Evolutionary conservation across 2,797 vertebrate species (phyloP).

Genomic region (Hippocampus kuda): DNA sequence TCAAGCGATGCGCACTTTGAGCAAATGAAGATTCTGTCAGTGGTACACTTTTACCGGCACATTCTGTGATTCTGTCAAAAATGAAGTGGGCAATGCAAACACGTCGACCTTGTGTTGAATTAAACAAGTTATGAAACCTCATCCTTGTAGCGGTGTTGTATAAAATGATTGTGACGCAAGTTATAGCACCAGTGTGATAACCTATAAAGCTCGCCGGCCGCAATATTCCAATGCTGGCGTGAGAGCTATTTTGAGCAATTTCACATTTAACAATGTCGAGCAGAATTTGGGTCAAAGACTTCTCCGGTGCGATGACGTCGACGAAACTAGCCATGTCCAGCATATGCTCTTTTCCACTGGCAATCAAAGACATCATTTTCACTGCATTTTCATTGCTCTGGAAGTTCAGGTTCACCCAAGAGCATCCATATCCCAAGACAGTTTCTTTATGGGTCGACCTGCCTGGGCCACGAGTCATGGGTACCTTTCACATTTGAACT

Average conservation of each 20-base stretch:
- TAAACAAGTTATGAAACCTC: no score
- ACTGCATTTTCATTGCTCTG: no score
- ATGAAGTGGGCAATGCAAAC: not conserved
- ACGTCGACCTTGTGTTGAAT: not conserved
- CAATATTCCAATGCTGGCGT: conserved; percentile 17
- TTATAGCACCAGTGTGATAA: conserved; percentile 13
- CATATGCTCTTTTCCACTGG: no score
- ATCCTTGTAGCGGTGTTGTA: not conserved
- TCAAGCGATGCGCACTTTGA: no score
- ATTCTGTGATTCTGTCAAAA: not conserved
- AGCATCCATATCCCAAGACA: no score
- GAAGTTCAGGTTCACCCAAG: no score
- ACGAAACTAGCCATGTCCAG: conserved; percentile 7
- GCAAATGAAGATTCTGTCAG: no score
- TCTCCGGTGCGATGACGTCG: conserved; percentile 15
- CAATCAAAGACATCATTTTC: no score
- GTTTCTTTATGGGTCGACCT: no score
- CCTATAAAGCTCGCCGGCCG: conserved; percentile 27
- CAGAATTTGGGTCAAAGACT: conserved; percentile 34
- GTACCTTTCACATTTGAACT: no score
- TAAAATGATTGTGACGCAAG: not conserved
- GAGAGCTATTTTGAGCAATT: not conserved
- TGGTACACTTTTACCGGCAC: no score
- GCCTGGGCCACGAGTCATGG: no score
- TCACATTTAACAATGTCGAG: conserved; percentile 42